A percentile compares a stretch with the other conserved stretches of the same genome.
Evolutionary conservation across 1,140 invertebrate genomes (phyloP).

Genomic region (Drepana arcuata): DNA sequence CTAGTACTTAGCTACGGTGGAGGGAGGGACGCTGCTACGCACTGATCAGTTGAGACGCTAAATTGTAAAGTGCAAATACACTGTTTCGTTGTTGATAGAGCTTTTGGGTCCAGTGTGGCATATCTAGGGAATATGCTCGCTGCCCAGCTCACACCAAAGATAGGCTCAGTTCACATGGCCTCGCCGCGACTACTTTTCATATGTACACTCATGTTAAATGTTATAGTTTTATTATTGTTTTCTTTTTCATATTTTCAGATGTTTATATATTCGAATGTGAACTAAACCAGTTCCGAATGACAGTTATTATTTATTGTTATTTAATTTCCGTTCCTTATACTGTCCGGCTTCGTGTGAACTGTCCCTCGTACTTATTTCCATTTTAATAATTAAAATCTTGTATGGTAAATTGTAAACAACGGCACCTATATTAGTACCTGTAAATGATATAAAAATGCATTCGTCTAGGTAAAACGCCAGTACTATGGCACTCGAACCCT

Average conservation of each 20-base stretch:
- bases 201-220: not conserved
- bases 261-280: not conserved
- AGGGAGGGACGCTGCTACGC: too few species aligned
- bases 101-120: not conserved
- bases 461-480: too few species aligned
- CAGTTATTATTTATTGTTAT: not conserved
- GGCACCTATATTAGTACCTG: conserved; percentile 3
- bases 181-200: not conserved
- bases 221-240: not conserved
- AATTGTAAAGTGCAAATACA: too few species aligned
- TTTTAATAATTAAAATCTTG: conserved; percentile 3
- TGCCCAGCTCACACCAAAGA: conserved; percentile 12
- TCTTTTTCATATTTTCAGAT: not conserved
- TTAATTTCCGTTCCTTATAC: not conserved
- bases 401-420: conserved; percentile 1
- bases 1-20: too few species aligned
- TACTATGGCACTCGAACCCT: too few species aligned
- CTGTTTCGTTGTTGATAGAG: too few species aligned
- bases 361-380: conserved; percentile 4
- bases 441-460: conserved; percentile 1
- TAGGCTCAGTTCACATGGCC: conserved; percentile 12
- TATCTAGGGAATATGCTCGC: not conserved
- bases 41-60: too few species aligned
- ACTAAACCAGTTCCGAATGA: not conserved
- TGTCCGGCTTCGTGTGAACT: conserved; percentile 8